Evolutionary conservation across 2,113 vertebrate genomes (phyloP), one percentile per base, ranked within the genome.

Genomic region (Megalops atlanticus): DNA sequence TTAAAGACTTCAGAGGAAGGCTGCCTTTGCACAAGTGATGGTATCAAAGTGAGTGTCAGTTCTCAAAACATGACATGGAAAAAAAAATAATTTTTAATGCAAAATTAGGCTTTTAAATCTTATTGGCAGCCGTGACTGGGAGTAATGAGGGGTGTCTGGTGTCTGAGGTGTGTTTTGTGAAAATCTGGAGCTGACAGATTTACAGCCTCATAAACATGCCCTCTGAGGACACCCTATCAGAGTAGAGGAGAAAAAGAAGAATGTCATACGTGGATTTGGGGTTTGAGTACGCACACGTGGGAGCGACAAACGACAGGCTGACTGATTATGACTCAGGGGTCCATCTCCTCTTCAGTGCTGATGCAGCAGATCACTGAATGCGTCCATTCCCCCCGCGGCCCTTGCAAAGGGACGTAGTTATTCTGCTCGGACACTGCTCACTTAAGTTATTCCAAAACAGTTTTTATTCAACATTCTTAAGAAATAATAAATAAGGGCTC

Each of bases 161-260:
- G 84, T 85, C 80, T 72, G 77, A 64, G 82, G 39, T 79, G 68
- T 68, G 31, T 45, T 85, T 84, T 74, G 43, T 84, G 68, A 86
- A 88, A 89, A 92, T 78, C 49, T 84, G 80, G 83, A 86, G 74
- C 88, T 86, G 87, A 91, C 76, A 89, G 89, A 91, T 90, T 92
- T 89, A 91, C 81, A 78, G 64, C 78, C 84, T 76, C 81, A 83
- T 91, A 90, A 92, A 89, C 76, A 85, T 78, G 80, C 87, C 85
- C 82, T 81, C 31, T 31, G 85, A 85, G 85, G 81, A 85, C 79
- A 83, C 43, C 77, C 79, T 84, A 77, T 83, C 78, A 75, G 24
- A 52, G 71, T 7, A 24, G n/a, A 82, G 78, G 84, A 78, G 73
- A 78, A 74, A 87, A 81, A 41, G 81, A 76, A 81, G 82, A 58